Evolutionary conservation across 1,140 invertebrate genomes (phyloP), one percentile per base, ranked within the genome.

Genomic region (Apis mellifera): DNA sequence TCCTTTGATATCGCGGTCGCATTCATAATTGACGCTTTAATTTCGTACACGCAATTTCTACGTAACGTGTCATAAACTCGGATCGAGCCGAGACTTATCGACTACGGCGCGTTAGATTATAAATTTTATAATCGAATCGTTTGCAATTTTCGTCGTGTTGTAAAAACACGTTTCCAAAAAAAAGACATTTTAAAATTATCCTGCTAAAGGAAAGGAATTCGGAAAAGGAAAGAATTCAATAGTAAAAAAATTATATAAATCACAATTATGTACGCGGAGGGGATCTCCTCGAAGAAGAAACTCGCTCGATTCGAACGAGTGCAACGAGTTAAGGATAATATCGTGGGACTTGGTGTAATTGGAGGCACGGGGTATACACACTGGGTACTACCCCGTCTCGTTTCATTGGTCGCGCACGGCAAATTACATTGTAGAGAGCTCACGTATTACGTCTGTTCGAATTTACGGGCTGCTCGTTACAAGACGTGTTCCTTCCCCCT

Each of bases 361-460:
- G 72, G 52, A 68, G 57, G 71, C 60, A 50, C 48, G 26, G 26
- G n/a, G n/a, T n/a, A n/a, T 4, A 26, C 9, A 17, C 9, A 19
- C 54, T 32, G 7, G 32, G 9, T 62, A 60, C 48, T 62, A 60
- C 48, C 42, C 23, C 60, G 32, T n/a, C 32, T 42, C 60, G 71
- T 74, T 74, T 66, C 59, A 19, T 62, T 54, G 69, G 32, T 7
- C 52, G 32, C 9, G 52, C 21, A 66, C 60, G 4, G 42, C 62
- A 81, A 81, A 74, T 79, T 72, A 54, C 66, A n/a, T 73, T 42
- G 57, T 26, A 19, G 4, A 42, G 32, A n/a, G n/a, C n/a, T n/a
- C n/a, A n/a, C 57, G 72, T 79, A 71, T 59, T 54, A 19, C 65
- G 66, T 12, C 23, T 11, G 1, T 57, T 42, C 55, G 9, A n/a